Conservation (phyloP, 1,140 invertebrate genomes). For the Drosophila mayri region DNA sequence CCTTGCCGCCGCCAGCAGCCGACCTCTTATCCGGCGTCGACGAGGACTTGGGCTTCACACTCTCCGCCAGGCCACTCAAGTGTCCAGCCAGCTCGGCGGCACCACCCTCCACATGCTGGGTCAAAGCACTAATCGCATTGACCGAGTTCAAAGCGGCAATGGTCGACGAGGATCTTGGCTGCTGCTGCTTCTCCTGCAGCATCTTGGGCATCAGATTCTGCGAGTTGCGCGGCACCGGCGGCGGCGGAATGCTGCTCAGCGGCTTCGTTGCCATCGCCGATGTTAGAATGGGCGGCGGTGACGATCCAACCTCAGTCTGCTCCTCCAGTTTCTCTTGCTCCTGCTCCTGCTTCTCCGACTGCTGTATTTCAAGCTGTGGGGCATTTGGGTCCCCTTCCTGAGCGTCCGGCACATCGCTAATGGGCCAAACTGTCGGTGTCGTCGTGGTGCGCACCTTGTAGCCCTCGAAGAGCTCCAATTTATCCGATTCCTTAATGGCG, state of each 20-base stretch:
- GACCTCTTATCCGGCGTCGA: conserved; percentile 55
- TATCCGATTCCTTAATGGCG: conserved; percentile 92
- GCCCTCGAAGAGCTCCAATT: conserved; percentile 92
- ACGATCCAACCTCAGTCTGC: conserved; percentile 53
- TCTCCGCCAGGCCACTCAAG: conserved; percentile 78
- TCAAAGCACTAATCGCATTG: conserved; percentile 74
- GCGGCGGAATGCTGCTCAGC: conserved; percentile 88
- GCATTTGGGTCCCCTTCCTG: conserved; percentile 15
- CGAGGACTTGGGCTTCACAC: conserved; percentile 72
- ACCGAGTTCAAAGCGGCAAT: conserved; percentile 62
- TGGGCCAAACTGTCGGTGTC: conserved; percentile 94
- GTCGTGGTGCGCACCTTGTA: conserved; percentile 93
- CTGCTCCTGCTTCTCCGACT: conserved; percentile 10
- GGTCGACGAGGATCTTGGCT: conserved; percentile 4
- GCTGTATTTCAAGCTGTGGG: conserved; percentile 2
- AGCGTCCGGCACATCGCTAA: conserved; percentile 86
- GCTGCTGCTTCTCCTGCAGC: conserved; percentile 62
- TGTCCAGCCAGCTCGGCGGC: conserved; percentile 77
- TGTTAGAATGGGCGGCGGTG: conserved; percentile 73
- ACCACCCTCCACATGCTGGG: conserved; percentile 85
- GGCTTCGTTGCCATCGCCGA: conserved; percentile 87
- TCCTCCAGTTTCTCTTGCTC: conserved; percentile 31
- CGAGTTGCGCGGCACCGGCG: conserved; percentile 87
- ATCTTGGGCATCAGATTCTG: conserved; percentile 74
- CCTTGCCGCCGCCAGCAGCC: conserved; percentile 37